These are phyloP conservation scores for Sarcoramphus papa DNA, from an alignment of 2,797 vertebrate genomes.

Conservation along the genomic window DNA sequence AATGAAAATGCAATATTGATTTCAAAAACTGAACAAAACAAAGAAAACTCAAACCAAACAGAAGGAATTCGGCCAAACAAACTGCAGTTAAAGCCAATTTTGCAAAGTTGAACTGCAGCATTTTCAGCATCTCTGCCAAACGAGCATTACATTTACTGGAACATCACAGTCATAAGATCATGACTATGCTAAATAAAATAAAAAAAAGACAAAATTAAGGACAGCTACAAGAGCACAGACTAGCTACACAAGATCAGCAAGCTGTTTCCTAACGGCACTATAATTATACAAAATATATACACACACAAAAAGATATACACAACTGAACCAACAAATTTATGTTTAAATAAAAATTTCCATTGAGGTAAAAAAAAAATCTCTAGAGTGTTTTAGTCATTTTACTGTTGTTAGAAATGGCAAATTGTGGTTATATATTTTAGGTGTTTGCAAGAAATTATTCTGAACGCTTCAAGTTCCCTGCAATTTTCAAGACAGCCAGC, in stretches of 20 bases:
- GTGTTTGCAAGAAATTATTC: conserved; percentile 74
- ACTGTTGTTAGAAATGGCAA: conserved; percentile 77
- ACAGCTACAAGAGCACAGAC: conserved; percentile 83
- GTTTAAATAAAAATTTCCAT: conserved; percentile 71
- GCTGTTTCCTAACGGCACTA: conserved; percentile 78
- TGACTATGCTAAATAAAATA: conserved; percentile 78
- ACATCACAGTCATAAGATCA: conserved; percentile 76
- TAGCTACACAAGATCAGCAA: conserved; percentile 85
- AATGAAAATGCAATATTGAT: conserved; percentile 73
- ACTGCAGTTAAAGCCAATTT: conserved; percentile 80
- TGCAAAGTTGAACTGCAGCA: conserved; percentile 79
- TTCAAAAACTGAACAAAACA: conserved; percentile 75
- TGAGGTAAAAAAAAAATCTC: conserved; percentile 52
- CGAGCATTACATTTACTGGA: conserved; percentile 78
- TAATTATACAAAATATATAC: conserved; percentile 71
- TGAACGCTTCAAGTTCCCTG: conserved; percentile 63
- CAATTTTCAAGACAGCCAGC: conserved; percentile 74
- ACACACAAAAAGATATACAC: conserved; percentile 61
- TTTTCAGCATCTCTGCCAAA: conserved; percentile 80
- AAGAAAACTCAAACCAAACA: conserved; percentile 79
- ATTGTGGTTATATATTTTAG: conserved; percentile 71
- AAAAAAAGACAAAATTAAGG: conserved; percentile 77
- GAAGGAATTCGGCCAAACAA: conserved; percentile 79
- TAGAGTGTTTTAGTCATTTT: conserved; percentile 77
- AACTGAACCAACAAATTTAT: conserved; percentile 67